Conservation (phyloP, 2,888 invertebrate species). For the Apamea crenata region DNA sequence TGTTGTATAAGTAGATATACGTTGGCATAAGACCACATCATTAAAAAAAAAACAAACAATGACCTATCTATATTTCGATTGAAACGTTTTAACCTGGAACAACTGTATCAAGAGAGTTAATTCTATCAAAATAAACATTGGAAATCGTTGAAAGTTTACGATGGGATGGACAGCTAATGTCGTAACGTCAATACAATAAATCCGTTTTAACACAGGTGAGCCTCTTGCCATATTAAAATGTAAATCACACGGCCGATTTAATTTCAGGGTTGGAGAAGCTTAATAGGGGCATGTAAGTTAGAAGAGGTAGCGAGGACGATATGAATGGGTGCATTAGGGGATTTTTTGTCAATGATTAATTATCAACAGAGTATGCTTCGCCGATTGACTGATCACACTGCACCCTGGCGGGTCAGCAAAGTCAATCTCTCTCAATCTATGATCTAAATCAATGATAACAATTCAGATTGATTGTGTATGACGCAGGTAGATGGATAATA, state of each 20-base stretch:
- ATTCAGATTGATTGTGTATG: constrained; percentile 10
- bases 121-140: constrained; percentile 76
- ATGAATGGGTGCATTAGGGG: background rate
- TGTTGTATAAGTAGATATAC: no score
- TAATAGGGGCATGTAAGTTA: constrained; percentile 71
- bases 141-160: constrained; percentile 65
- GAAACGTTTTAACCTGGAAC: constrained; percentile 12
- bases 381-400: constrained; percentile 1
- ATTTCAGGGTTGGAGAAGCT: constrained; percentile 88
- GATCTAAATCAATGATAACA: constrained; percentile 13
- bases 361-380: background rate
- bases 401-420: constrained; percentile 7
- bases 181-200: constrained; percentile 86
- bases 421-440: constrained; percentile 4
- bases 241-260: constrained; percentile 89
- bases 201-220: constrained; percentile 87
- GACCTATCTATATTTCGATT: background rate
- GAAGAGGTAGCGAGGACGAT: constrained; percentile 64
- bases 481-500: constrained; percentile 23
- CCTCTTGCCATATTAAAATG: constrained; percentile 89
- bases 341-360: background rate
- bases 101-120: constrained; percentile 32
- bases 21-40: background rate
- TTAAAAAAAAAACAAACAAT: background rate
- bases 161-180: constrained; percentile 77